Evolutionary conservation across 2,888 invertebrate genomes (phyloP), one percentile per base, ranked within the genome.

Genomic region (Tipula vernalis): DNA sequence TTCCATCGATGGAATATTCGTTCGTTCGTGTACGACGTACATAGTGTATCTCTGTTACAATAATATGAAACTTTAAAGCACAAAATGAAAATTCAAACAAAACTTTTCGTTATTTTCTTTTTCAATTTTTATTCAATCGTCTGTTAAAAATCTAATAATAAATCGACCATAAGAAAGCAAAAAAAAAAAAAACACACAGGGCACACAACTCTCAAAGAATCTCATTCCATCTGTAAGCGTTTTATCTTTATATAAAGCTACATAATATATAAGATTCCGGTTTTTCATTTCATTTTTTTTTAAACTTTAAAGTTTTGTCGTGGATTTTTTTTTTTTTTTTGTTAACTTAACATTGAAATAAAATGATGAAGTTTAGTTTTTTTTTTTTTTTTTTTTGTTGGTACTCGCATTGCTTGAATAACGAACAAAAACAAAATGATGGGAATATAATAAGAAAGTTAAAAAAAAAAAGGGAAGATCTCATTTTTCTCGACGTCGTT

Each of bases 71-170:
- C 3, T 71, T 71, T 71, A 71, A 71, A 71, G 71, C 28, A 84
- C 6, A 83, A 83, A 83, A 83, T 83, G 36, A 83, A 36, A 83
- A 83, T 83, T 83, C 36, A 83, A 36, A 36, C 28, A 39, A 84
- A 84, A 84, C 84, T 84, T 84, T 84, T 84, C 41, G n/a, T 5
- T 13, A 84, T 84, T 84, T 39, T 83, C 12, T 39, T 84, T 41
- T 84, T 84, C 84, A 84, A 84, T 84, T 84, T 84, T 84, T 84
- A 84, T 41, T 84, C 84, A 84, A 84, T 84, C 84, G 84, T 84
- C 84, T 84, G 84, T 39, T 84, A 84, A 84, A 84, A 84, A 84
- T 84, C 41, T 84, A 84, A 36, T 39, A 84, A 41, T 36, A 84
- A 84, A 84, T 84, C 84, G 84, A 84, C 84, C 84, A 84, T 84